Evolutionary conservation across 2,797 vertebrate genomes (phyloP), one percentile per base, ranked within the genome.

Genomic region (Gambusia yucatana): DNA sequence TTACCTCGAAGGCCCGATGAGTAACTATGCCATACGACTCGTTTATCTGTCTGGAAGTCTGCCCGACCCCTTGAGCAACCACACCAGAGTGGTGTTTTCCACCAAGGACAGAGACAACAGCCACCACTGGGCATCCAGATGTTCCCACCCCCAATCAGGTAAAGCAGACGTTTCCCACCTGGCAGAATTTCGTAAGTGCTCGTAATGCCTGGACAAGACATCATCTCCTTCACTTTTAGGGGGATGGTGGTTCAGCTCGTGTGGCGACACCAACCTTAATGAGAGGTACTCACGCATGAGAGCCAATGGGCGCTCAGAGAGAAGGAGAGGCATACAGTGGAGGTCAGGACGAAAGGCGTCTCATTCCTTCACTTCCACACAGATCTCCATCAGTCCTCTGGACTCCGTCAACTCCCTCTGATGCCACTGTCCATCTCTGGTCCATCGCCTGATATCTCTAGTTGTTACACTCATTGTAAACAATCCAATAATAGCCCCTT

Each of bases 181-280:
- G 8, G 50, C 25, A 28, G 16, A 50, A 43, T 41, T 52, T 44
- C 72, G 72, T 77, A 10, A 71, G 72, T 43, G 47, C 3, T 30
- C 17, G 20, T 33, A 55, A 67, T 22, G 33, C 20, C 41, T 39
- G 20, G 10, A 73, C 41, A 75, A 41, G 48, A 17, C 81, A 9
- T 63, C 0, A 76, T 83, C 57, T 84, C 20, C 80, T 11, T 72
- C 9, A 14, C 73, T 72, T 85, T 72, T 77, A 98, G 97, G 97
- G 89, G 97, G 98, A 73, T 99, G 97, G 98, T 97, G 97, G 97
- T 96, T 96, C 76, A 94, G 90, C 0, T 78, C 91, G 47, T 98
- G 97, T 14, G 97, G 95, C 67, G 96, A 97, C 90, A 95, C 95
- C 84, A 97, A 97, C 88, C 94, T 97, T 33, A 99, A 99, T 0